Evolutionary conservation across 1,140 invertebrate species (phyloP), one percentile per base, ranked within the genome.

Genomic region (Zeugodacus cucurbitae): DNA sequence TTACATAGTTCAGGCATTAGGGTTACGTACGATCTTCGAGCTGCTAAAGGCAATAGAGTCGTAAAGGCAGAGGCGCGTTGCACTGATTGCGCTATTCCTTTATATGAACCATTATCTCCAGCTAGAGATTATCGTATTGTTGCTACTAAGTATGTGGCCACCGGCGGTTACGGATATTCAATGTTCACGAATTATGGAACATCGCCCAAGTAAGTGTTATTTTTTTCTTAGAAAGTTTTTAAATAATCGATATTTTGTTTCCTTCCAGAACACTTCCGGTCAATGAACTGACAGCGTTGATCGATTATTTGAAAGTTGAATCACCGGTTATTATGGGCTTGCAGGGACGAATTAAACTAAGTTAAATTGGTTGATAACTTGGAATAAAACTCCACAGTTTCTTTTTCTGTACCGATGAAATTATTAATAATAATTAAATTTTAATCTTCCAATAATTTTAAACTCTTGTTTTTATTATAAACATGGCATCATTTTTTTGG

Each of bases 1-100:
- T 90, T 96, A 54, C 96, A 97, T 90, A 95, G 94, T 62, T 93
- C 93, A 89, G 94, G 94, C 26, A 91, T 95, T 57, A 94, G 93
- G 86, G 91, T 94, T 11, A 91, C 93, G 44, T 95, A 94, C 89
- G 94, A 96, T 92, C 91, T 94, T 44, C 92, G 93, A 0, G 91
- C 94, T 88, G 95, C 95, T 0, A 87, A 92, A 3, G 95, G 95
- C 2, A 91, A 94, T 1, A 93, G 96, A 17, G 95, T 97, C 1
- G 89, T 94, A 20, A 94, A 94, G 0, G 91, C 95, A 0, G 89
- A 93, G 22, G 93, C 95, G 0, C 95, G 96, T n/a, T 97, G 97
- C 90, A 93, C 94, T 7, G 92, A 94, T 5, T 97, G 97, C 91
- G 92, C 94, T 17, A 93, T 96, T 41, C 97, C 97, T 10, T 91